Evolutionary conservation across 2,113 vertebrate species (phyloP).

Genomic region (Rutilus rutilus): DNA sequence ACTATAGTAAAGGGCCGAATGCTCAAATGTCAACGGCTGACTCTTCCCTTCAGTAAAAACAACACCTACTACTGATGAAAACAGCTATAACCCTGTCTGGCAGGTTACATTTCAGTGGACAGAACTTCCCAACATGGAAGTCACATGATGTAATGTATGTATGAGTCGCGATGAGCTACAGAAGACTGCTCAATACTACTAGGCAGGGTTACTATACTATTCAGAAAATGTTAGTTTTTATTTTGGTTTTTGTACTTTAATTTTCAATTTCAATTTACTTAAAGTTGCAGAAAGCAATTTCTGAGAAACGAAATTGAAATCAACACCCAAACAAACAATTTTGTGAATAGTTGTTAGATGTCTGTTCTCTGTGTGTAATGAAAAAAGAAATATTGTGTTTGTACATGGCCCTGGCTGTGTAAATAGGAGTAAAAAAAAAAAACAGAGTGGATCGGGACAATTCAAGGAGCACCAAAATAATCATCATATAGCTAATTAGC

Average conservation of each 20-base stretch:
- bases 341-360: no score
- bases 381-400: no score
- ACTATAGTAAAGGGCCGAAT: constrained; percentile 41
- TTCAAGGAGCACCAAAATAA: no score
- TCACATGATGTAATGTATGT: not conserved
- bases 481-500: no score
- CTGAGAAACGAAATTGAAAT: no score
- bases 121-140: not conserved
- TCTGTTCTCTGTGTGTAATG: no score
- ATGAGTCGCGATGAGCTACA: not conserved
- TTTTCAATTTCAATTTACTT: not conserved
- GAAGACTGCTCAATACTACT: not conserved
- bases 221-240: not conserved
- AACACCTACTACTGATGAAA: constrained; percentile 35
- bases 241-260: not conserved
- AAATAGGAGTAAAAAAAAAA: no score
- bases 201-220: not conserved
- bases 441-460: no score
- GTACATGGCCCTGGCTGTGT: no score
- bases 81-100: constrained; percentile 38
- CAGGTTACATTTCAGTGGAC: constrained; percentile 17
- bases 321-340: no score
- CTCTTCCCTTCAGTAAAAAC: constrained; percentile 41
- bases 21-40: constrained; percentile 25
- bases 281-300: not conserved